These are phyloP conservation scores for Ispidina lecontei DNA, from an alignment of 2,797 vertebrate species.

Conservation along the genomic window DNA sequence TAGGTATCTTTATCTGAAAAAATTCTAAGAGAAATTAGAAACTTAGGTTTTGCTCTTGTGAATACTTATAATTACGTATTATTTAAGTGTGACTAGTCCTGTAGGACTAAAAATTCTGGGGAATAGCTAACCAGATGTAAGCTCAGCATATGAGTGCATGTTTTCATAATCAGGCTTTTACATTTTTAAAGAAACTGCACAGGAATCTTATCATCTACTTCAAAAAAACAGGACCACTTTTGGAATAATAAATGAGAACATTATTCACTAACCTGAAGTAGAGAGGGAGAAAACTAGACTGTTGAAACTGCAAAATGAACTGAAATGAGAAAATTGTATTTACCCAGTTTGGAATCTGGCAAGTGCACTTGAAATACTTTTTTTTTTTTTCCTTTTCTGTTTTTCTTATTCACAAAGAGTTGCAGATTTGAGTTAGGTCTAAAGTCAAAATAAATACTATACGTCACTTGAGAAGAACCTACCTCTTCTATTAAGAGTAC, in stretches of 20 bases:
- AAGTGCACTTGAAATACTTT: neutral
- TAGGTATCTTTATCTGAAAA: neutral
- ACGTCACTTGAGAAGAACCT: neutral
- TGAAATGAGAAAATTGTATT: slow-evolving; percentile 30
- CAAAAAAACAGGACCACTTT: neutral
- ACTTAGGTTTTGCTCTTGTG: neutral
- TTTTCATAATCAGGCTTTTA: slow-evolving; percentile 10
- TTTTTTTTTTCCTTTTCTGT: neutral
- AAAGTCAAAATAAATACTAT: slow-evolving; percentile 38
- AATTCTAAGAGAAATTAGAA: neutral
- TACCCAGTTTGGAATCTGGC: slow-evolving; percentile 22
- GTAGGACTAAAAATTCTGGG: neutral
- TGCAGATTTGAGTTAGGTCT: slow-evolving; percentile 27
- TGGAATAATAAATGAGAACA: neutral
- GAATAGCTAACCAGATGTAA: neutral
- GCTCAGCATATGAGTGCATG: neutral
- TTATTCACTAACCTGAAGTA: neutral
- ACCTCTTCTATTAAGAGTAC: slow-evolving; percentile 23
- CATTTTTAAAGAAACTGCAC: slow-evolving; percentile 6
- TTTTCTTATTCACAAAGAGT: neutral
- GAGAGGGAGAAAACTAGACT: neutral
- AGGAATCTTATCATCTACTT: neutral
- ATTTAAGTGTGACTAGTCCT: neutral
- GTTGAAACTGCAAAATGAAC: neutral
- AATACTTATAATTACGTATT: neutral